Conservation (phyloP, 2,888 invertebrate species). For the Perizoma flavofasciatum region DNA sequence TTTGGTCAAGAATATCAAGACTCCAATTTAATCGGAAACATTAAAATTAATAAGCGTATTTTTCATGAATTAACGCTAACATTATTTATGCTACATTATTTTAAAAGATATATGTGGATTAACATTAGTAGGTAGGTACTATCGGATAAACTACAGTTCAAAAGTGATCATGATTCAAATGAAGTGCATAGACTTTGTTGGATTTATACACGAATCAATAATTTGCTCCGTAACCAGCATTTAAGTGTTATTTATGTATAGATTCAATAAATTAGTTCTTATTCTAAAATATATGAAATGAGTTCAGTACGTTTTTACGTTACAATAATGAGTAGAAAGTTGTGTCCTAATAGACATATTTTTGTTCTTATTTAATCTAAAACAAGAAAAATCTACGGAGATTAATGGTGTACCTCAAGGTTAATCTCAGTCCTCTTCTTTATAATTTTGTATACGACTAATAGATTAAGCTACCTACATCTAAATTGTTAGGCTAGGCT, state of each 20-base stretch:
- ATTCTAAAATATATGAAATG: conserved; percentile 48
- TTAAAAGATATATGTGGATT: conserved; percentile 32
- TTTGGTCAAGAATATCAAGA: conserved; percentile 83
- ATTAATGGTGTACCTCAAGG: conserved; percentile 39
- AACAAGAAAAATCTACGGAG: conserved; percentile 32
- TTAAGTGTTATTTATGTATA: conserved; percentile 55
- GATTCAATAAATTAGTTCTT: conserved; percentile 44
- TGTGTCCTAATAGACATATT: conserved; percentile 39
- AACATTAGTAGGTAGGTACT: conserved; percentile 28
- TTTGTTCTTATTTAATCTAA: conserved; percentile 34
- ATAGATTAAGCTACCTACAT: conserved; percentile 41
- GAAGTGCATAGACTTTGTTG: conserved; percentile 31
- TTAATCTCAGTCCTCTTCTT: conserved; percentile 28
- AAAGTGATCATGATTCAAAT: conserved; percentile 35
- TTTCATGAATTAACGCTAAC: conserved; percentile 75
- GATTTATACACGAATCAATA: conserved; percentile 28
- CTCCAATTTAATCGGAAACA: conserved; percentile 81
- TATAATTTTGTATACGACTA: conserved; percentile 26
- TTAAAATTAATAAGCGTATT: conserved; percentile 84
- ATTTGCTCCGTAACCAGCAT: conserved; percentile 75
- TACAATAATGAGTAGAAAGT: conserved; percentile 48
- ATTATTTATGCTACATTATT: conserved; percentile 43
- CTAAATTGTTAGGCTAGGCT: conserved; percentile 48
- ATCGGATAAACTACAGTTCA: conserved; percentile 30
- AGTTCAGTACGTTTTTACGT: conserved; percentile 59